phyloP scores from a whole-genome alignment of 2,888 invertebrate genomes.

The Athetis lepigone region DNA sequence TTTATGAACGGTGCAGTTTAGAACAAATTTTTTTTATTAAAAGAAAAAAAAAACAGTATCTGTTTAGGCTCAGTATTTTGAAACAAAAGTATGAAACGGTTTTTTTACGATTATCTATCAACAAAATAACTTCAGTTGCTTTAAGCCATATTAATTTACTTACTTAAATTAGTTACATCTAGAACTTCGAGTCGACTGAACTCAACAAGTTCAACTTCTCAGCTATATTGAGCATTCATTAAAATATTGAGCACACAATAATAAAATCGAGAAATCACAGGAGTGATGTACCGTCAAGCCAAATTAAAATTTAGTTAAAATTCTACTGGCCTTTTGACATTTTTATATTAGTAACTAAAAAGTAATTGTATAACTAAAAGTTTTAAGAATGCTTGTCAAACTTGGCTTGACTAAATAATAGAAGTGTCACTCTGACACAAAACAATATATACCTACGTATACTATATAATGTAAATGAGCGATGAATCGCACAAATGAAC shows the following conservation, averaged over 20 bases:
- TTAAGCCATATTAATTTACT: slow-evolving; percentile 7
- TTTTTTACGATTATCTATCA: slow-evolving; percentile 10
- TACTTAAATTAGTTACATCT: slow-evolving; percentile 20
- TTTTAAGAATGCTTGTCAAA: slow-evolving; percentile 49
- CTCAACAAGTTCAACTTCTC: slow-evolving; percentile 25
- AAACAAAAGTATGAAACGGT: not conserved
- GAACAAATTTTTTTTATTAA: not conserved
- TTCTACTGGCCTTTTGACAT: slow-evolving; percentile 67
- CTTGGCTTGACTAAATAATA: slow-evolving; percentile 53
- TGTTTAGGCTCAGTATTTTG: not conserved
- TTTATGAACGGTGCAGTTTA: not conserved
- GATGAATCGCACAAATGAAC: slow-evolving; percentile 50
- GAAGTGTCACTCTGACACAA: slow-evolving; percentile 34
- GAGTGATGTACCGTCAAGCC: slow-evolving; percentile 54
- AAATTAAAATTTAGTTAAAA: slow-evolving; percentile 53
- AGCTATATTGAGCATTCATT: slow-evolving; percentile 49
- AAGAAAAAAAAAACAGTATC: not conserved
- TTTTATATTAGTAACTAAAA: slow-evolving; percentile 18
- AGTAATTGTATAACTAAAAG: slow-evolving; percentile 25
- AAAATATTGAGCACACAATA: slow-evolving; percentile 48
- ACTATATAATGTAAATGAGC: slow-evolving; percentile 43
- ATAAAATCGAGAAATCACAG: slow-evolving; percentile 34
- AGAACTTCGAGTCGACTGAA: slow-evolving; percentile 38
- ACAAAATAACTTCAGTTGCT: slow-evolving; percentile 13
- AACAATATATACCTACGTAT: slow-evolving; percentile 13